Base-by-base conservation (phyloP, 1,140 invertebrate genomes). In the Drosophila varians region DNA sequence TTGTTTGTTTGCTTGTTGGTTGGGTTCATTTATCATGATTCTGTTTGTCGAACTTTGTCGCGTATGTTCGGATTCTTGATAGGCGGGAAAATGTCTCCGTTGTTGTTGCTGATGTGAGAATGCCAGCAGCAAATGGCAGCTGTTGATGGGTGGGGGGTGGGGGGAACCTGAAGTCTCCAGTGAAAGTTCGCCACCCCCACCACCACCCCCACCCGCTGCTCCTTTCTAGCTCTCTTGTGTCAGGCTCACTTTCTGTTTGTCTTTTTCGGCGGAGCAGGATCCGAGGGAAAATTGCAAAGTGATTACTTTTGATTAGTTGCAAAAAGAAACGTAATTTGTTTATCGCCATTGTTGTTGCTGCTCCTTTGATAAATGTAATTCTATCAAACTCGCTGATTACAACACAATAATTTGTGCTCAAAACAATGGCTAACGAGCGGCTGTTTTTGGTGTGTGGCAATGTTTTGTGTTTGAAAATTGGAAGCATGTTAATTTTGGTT, bases 251-350 rank as follows among this genome's bases (percentile, higher is more conserved):
- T 87, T 87, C 70, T 87, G 83, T 87, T 87, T 82, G 79, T 88
- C 74, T 87, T 88, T 77, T 65, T 12, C 51, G 77, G 28, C 62
- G 51, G 57, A 54, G 56, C 34, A 38, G 55, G 68, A 57, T 21
- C 36, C 54, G 45, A 75, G 36, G 11, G 28, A 53, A 83, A 83
- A 83, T 83, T 83, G 82, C 82, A 87, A 77, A 87, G 83, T 87
- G 82, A 87, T 87, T 87, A 87, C 82, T 87, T 87, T 87, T 87
- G 82, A 87, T 87, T 87, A 88, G 82, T 87, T 87, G 82, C 65
- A 82, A 87, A 86, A 87, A 87, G 82, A 82, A 86, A 68, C 77
- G 82, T 77, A 88, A 87, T 88, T 88, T 88, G 83, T 88, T 87
- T 88, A 86, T 82, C 70, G 73, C 55, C 45, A 46, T 64, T 49